Conservation (phyloP, 2,797 vertebrate genomes). For the Crocidura indochinensis region DNA sequence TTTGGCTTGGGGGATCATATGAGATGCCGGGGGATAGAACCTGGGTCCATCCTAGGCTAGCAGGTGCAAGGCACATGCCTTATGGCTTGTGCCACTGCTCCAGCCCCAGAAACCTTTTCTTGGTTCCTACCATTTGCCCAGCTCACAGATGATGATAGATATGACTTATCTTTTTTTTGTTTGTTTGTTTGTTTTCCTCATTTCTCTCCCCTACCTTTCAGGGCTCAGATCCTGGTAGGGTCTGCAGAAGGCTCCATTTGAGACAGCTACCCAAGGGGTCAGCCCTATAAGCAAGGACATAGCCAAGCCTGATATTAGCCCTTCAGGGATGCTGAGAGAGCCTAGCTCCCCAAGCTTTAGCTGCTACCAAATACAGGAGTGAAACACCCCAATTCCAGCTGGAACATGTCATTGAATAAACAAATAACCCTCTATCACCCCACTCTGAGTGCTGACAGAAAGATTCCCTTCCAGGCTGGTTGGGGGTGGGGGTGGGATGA, state of each 20-base stretch:
- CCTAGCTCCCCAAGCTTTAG: not conserved
- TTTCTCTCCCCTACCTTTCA: not conserved
- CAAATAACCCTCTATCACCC: not conserved
- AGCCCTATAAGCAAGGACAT: slow-evolving; percentile 18
- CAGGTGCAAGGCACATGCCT: no score
- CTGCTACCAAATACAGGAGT: slow-evolving; percentile 49
- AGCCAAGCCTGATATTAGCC: not conserved
- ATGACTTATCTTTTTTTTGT: not conserved
- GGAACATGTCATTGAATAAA: slow-evolving; percentile 62
- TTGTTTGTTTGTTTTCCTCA: not conserved
- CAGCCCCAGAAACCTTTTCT: no score
- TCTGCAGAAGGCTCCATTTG: no score
- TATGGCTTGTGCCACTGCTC: no score
- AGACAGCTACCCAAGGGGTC: not conserved
- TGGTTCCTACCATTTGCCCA: not conserved
- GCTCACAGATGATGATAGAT: not conserved
- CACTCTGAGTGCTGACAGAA: not conserved
- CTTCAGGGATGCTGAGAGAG: no score
- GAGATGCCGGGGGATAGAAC: no score
- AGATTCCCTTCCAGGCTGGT: not conserved
- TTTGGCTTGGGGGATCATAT: no score
- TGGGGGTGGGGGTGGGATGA: not conserved
- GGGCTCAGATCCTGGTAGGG: not conserved
- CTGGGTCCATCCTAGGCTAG: no score
- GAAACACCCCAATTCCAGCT: not conserved